Base-by-base conservation (phyloP, 1,140 invertebrate genomes). In the Euborellia annulipes region DNA sequence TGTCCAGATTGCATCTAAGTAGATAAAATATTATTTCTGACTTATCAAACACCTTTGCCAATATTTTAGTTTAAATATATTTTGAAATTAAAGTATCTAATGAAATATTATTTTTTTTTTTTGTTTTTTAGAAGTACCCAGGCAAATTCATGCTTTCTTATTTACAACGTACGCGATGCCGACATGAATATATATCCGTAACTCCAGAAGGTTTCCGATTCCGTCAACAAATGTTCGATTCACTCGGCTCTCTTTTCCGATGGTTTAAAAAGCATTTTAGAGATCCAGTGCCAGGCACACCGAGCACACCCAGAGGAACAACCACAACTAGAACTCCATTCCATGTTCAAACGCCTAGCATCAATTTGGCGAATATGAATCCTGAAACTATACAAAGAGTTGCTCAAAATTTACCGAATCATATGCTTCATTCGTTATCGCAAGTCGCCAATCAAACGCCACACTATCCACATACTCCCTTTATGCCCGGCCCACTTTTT, bases 251-350 rank as follows among this genome's bases (percentile, higher is more conserved):
- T 2, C 59, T 98, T 7, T 75, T 99, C 51, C 76, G 84, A 41
- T 99, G 93, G 92, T 99, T 98, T 62, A 98, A 98, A 60, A 87
- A 93, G 62, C 91, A 98, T 59, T 98, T 93, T 68, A 68, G 87
- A 41, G 90, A 96, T 57, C 83, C 89, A 0, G 74, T 88, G 40
- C 86, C 87, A 9, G 73, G 75, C 2, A 87, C 85, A 13, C 85
- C 85, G 0, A 72, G 46, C 57, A 82, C 83, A 17, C 80, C 80
- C 0, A 67, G 76, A 36, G 62, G 63, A 2, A 67, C 71, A 52
- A 67, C 70, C 19, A 66, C 68, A 4, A 66, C 71, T 0, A 71
- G 79, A 46, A 82, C 82, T 7, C 75, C 79, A 0, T 79, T 77
- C 54, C 66, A 69, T 47, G 69, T 71, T 61, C 52, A 54, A 11